A percentile compares a stretch with the other conserved stretches of the same genome.
Conservation (phyloP, 2,797 vertebrate genomes). For the Eutrigla gurnardus region DNA sequence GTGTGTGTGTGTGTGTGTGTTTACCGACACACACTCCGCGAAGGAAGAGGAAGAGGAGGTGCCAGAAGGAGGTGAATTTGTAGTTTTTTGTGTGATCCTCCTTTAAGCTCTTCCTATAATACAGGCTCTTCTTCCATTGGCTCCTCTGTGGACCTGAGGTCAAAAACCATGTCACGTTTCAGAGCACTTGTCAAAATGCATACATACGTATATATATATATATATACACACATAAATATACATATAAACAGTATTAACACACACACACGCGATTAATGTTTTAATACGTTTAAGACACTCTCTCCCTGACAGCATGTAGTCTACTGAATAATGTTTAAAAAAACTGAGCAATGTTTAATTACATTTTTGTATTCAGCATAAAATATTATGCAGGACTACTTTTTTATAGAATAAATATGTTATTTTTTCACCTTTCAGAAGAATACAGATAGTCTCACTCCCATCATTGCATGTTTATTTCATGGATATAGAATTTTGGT, state of each 20-base stretch:
- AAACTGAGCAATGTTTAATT: too few relatives aligned
- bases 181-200: not conserved
- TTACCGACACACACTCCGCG: slow-evolving; percentile 41
- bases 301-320: too few relatives aligned
- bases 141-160: slow-evolving; percentile 89
- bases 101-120: slow-evolving; percentile 81
- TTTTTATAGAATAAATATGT: too few relatives aligned
- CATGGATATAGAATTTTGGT: too few relatives aligned
- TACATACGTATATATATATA: not conserved
- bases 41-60: slow-evolving; percentile 66
- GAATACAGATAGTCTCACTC: too few relatives aligned
- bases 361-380: too few relatives aligned
- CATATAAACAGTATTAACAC: not conserved
- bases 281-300: too few relatives aligned
- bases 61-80: slow-evolving; percentile 67
- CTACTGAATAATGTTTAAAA: too few relatives aligned
- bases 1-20: slow-evolving; percentile 20
- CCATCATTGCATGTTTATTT: too few relatives aligned
- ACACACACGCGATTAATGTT: too few relatives aligned
- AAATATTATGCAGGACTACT: too few relatives aligned
- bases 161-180: not conserved
- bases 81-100: slow-evolving; percentile 56
- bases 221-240: not conserved
- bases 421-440: too few relatives aligned
- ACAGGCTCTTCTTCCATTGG: slow-evolving; percentile 96